Base-by-base conservation (phyloP, 2,797 vertebrate genomes). In the Cryptoprocta ferox region DNA sequence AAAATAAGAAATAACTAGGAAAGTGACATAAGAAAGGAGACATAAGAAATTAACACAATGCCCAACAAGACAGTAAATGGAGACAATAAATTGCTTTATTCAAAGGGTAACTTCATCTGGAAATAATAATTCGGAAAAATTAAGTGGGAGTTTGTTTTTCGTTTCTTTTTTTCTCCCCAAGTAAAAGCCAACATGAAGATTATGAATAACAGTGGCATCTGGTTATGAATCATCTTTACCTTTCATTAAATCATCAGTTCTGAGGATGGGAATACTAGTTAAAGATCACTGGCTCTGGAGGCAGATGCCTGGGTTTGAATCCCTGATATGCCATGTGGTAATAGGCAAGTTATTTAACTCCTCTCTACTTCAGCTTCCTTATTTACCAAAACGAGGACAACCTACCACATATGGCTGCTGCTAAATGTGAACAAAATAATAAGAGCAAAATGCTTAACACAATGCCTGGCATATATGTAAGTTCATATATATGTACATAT, bases 51-150 rank as follows among this genome's bases (percentile, higher is more conserved):
- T 95, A 97, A 92, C 21, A 83, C 28, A 79, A 68, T 86, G 71
- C 65, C 63, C 89, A 81, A 30, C 0, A 92, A 80, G 26, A 83
- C n/a, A 93, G 80, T 80, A 96, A 97, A 95, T 2, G 76, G 35
- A 78, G 53, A 87, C 35, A 93, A 50, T 65, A 82, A 94, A 90
- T 15, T 84, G 59, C 32, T 89, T 79, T 90, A 95, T 61, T 94
- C 68, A 94, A 86, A 94, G 35, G 19, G 15, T 79, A 96, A 93
- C 14, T 63, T 95, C 42, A 94, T 37, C 82, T 76, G 42, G 71
- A 95, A 97, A 95, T 76, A 95, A 94, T 84, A 96, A 85, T 73
- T 86, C 56, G 86, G n/a, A 85, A 97, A 97, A 95, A 82, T 61
- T 91, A 88, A 63, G 78, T 85, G 45, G 83, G n/a, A 73, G 16